Evolutionary conservation across 2,113 vertebrate species (phyloP).

Genomic region (Poeciliopsis occidentalis): DNA sequence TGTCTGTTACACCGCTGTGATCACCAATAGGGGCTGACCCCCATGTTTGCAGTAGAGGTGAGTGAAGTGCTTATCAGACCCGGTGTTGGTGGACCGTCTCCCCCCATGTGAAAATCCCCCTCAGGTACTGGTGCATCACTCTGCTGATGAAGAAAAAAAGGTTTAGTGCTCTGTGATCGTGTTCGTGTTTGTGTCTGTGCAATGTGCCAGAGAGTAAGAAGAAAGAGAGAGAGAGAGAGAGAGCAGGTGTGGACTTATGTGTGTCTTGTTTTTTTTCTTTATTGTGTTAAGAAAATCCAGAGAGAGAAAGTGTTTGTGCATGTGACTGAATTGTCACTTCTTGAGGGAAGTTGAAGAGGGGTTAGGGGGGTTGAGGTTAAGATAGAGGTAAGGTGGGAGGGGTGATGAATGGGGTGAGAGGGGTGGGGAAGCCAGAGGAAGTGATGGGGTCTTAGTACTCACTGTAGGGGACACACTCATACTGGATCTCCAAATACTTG

Average conservation of each 20-base stretch:
- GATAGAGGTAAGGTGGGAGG: constrained; percentile 51
- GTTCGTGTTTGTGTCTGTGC: constrained; percentile 52
- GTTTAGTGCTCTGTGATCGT: constrained; percentile 68
- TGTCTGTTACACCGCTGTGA: constrained; percentile 60
- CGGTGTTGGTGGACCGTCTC: constrained; percentile 58
- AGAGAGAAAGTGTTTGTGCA: constrained; percentile 45
- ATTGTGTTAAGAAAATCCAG: constrained; percentile 38
- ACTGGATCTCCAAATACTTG: constrained; percentile 96
- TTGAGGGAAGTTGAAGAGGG: constrained; percentile 23
- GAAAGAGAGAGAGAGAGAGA: constrained; percentile 59
- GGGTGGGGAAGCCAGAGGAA: constrained; percentile 32
- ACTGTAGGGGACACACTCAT: constrained; percentile 96
- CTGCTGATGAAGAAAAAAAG: constrained; percentile 80
- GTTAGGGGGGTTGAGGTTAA: constrained; percentile 40
- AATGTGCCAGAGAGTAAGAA: constrained; percentile 41
- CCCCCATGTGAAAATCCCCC: constrained; percentile 82
- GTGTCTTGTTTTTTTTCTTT: constrained; percentile 46
- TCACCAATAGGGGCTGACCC: constrained; percentile 67
- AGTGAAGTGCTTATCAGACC: constrained; percentile 65
- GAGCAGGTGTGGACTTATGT: constrained; percentile 53
- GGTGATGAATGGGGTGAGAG: constrained; percentile 49
- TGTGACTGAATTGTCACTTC: constrained; percentile 45
- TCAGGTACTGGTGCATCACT: constrained; percentile 75
- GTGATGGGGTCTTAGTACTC: constrained; percentile 77
- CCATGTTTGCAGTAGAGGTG: constrained; percentile 54